Evolutionary conservation across 1,140 invertebrate species (phyloP).

Genomic region (Drosophila nigromelanica): DNA sequence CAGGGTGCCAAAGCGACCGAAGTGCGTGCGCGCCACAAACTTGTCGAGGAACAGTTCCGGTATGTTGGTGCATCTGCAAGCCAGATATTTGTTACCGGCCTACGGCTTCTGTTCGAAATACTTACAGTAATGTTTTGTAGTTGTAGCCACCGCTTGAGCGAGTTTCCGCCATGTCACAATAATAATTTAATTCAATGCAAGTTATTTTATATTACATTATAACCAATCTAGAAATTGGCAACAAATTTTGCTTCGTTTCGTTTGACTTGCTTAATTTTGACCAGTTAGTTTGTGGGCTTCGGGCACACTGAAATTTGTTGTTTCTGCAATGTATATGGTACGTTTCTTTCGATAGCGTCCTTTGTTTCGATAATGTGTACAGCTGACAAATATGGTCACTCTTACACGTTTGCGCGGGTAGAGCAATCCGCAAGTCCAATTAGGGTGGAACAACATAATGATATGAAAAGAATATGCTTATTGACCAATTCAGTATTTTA

Average conservation of each 20-base stretch:
- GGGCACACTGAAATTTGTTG: constrained; percentile 7
- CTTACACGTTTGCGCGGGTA: neutral
- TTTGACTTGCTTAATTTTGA: neutral
- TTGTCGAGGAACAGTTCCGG: constrained; percentile 87
- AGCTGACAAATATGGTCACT: neutral
- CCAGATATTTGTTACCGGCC: neutral
- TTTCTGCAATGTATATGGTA: no score
- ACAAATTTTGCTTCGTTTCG: neutral
- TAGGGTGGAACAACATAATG: neutral
- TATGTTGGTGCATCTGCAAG: constrained; percentile 86
- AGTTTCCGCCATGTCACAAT: constrained; percentile 44
- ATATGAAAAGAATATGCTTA: neutral
- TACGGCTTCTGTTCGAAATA: neutral
- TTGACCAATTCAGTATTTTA: neutral
- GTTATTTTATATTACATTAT: neutral
- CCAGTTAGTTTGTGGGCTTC: no score
- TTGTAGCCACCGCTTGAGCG: constrained; percentile 40
- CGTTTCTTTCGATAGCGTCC: constrained; percentile 1
- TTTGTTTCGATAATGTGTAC: neutral
- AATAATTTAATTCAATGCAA: neutral
- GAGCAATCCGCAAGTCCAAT: neutral
- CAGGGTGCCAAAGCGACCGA: constrained; percentile 87
- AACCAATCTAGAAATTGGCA: neutral
- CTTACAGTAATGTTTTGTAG: constrained; percentile 70
- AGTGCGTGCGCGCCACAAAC: constrained; percentile 87